Conservation (phyloP, 2,113 vertebrate species). For the Toxostoma redivivum region DNA sequence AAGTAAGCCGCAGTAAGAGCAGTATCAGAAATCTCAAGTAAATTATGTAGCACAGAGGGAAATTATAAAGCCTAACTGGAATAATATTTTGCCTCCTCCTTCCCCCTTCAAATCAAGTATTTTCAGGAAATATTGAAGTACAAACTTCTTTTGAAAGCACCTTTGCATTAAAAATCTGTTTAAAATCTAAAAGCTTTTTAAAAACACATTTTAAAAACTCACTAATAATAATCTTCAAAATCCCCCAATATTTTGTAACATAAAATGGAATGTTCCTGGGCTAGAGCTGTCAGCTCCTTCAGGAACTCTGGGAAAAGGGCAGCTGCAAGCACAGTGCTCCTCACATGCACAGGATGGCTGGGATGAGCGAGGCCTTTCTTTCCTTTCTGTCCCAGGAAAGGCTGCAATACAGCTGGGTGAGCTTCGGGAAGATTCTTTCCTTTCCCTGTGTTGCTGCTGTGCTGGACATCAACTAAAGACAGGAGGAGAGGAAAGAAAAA, state of each 20-base stretch:
- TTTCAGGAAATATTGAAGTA: conserved; percentile 72
- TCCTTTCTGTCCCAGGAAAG: conserved; percentile 67
- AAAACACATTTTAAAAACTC: background rate
- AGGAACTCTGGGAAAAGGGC: conserved; percentile 95
- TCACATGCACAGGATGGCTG: conserved; percentile 74
- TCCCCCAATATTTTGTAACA: conserved; percentile 84
- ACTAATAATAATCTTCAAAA: conserved; percentile 71
- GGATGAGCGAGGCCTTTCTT: conserved; percentile 74
- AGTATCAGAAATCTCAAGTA: background rate
- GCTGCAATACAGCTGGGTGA: conserved; percentile 66
- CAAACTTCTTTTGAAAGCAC: conserved; percentile 63
- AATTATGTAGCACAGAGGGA: background rate
- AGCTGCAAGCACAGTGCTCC: conserved; percentile 85
- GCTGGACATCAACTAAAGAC: conserved; percentile 76
- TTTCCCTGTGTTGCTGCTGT: conserved; percentile 37
- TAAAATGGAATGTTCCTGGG: conserved; percentile 93
- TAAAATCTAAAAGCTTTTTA: conserved; percentile 27
- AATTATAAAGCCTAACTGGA: conserved; percentile 15
- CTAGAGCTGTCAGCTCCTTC: conserved; percentile 93
- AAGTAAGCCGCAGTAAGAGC: background rate
- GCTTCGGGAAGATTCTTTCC: conserved; percentile 57
- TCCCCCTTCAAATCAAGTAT: conserved; percentile 70
- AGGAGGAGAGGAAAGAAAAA: background rate
- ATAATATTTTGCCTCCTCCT: conserved; percentile 2
- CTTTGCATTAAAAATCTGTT: conserved; percentile 59